Conservation (phyloP, 2,113 vertebrate genomes). For the Tragelaphus scriptus region DNA sequence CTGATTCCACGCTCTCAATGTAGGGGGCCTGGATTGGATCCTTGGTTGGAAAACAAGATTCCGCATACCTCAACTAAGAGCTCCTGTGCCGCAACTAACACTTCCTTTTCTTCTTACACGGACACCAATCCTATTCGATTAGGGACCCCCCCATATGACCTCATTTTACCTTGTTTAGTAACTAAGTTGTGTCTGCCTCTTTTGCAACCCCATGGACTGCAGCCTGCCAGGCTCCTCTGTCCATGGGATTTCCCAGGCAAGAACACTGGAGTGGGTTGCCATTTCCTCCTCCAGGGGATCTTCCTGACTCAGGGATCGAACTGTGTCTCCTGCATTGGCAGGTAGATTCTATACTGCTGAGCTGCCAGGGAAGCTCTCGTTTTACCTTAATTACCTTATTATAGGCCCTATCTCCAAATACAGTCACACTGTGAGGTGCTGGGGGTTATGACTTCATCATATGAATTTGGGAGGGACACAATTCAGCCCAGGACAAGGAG, state of each 20-base stretch:
- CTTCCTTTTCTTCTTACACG: not conserved
- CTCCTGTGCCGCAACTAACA: not conserved
- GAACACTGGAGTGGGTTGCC: not conserved
- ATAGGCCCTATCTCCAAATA: not conserved
- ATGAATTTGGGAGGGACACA: not conserved
- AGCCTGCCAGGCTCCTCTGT: not conserved
- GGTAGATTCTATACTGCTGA: not conserved
- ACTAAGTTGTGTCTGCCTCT: not conserved
- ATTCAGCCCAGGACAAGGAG: not conserved
- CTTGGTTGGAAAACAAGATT: not conserved
- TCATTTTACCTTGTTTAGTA: not conserved
- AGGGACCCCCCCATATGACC: not conserved
- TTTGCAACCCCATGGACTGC: not conserved
- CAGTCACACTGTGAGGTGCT: not conserved
- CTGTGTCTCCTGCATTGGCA: not conserved
- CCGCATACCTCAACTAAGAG: not conserved
- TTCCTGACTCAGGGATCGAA: not conserved
- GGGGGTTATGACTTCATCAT: not conserved
- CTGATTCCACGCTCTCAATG: not conserved
- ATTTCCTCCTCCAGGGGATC: not conserved
- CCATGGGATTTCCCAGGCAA: not conserved
- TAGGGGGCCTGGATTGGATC: not conserved
- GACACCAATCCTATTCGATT: not conserved
- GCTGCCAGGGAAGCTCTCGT: not conserved
- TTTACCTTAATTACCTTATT: not conserved